These are phyloP conservation scores for Pantherophis guttatus DNA, from an alignment of 2,113 vertebrate genomes.

Conservation along the genomic window DNA sequence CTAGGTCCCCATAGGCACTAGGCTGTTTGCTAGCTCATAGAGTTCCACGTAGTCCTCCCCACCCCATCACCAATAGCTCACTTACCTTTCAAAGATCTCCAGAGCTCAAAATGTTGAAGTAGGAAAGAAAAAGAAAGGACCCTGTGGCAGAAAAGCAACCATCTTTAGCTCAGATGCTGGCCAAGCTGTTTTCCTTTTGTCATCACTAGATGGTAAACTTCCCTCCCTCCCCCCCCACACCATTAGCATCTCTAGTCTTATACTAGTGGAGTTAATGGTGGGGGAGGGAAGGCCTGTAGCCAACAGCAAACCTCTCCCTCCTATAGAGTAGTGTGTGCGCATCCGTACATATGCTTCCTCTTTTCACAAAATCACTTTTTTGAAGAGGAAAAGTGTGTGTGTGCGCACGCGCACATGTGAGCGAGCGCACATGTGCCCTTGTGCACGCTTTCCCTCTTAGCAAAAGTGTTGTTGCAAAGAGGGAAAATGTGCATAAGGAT, in stretches of 20 bases:
- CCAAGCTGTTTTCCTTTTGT: not conserved
- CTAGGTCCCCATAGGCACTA: not conserved
- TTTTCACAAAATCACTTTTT: not conserved
- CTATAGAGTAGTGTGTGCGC: not conserved
- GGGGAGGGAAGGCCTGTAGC: not conserved
- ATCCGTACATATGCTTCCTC: not conserved
- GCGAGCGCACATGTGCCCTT: not conserved
- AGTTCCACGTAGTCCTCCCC: not conserved
- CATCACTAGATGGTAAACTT: not conserved
- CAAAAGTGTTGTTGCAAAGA: not conserved
- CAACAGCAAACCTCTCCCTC: not conserved
- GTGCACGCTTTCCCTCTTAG: not conserved
- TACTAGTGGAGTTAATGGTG: not conserved
- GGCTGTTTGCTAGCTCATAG: not conserved
- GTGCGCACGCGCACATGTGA: accelerated
- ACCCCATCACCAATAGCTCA: not conserved
- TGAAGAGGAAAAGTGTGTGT: not conserved
- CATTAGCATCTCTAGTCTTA: not conserved
- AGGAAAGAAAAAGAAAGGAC: not conserved
- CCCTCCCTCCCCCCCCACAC: too few species aligned
- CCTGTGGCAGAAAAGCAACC: too few species aligned
- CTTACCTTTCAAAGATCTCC: not conserved
- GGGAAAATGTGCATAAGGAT: not conserved
- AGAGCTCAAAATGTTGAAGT: not conserved
- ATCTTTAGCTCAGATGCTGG: not conserved